Conservation (phyloP, 2,797 vertebrate species). For the Phylloscopus collybita region DNA sequence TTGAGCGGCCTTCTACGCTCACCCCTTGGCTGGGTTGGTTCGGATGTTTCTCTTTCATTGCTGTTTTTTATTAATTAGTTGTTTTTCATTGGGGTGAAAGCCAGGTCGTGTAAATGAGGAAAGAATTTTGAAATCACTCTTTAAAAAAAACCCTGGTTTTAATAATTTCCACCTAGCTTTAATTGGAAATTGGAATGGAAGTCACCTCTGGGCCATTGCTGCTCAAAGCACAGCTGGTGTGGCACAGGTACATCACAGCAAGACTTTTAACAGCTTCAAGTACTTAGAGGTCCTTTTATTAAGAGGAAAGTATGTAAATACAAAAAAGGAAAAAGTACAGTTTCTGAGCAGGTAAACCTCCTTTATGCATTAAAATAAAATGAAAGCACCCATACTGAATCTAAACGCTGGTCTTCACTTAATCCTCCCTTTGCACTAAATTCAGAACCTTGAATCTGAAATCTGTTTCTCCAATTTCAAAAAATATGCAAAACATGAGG, state of each 20-base stretch:
- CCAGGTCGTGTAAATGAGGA: neutral
- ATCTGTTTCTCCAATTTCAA: neutral
- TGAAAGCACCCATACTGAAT: neutral
- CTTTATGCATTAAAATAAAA: neutral
- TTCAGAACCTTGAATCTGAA: neutral
- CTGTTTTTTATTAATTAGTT: neutral
- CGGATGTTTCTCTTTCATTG: neutral
- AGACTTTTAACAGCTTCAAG: neutral
- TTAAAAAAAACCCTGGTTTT: neutral
- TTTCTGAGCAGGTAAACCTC: neutral
- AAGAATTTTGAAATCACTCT: neutral
- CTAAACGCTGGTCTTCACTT: neutral
- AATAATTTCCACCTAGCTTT: neutral
- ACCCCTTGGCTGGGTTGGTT: neutral
- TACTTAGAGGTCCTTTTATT: neutral
- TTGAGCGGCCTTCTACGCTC: neutral
- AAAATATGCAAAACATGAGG: neutral
- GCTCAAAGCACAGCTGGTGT: neutral
- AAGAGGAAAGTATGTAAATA: neutral
- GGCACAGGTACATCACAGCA: neutral
- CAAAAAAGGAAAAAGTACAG: neutral
- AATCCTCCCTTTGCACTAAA: neutral
- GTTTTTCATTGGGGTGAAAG: neutral
- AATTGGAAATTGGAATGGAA: neutral
- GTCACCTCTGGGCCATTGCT: neutral